phyloP scores from a whole-genome alignment of 2,113 vertebrate genomes.

The Sylvia atricapilla region DNA sequence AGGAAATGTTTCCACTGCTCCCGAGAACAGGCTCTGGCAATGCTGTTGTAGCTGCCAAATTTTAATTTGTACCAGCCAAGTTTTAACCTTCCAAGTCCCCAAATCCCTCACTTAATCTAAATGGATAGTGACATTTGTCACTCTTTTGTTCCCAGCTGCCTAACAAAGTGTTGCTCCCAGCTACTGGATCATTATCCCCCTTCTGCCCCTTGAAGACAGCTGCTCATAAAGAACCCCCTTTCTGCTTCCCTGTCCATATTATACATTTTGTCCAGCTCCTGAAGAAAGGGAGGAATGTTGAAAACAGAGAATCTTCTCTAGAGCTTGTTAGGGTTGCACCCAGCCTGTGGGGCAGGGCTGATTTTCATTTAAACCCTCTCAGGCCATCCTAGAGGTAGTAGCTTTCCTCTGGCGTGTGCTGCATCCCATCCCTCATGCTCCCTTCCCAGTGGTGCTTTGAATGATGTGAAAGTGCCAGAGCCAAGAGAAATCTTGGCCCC shows the following conservation, averaged over 20 bases:
- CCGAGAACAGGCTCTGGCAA: neutral
- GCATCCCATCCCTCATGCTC: neutral
- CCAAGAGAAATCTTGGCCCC: conserved; percentile 42
- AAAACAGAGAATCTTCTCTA: neutral
- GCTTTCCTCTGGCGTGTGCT: neutral
- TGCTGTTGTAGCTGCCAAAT: neutral
- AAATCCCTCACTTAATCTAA: neutral
- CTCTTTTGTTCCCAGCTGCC: neutral
- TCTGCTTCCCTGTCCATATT: neutral
- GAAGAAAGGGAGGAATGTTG: neutral
- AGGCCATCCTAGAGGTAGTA: neutral
- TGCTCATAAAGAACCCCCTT: neutral
- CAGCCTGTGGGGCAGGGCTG: neutral
- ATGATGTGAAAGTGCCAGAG: neutral
- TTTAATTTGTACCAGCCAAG: neutral
- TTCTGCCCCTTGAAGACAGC: neutral
- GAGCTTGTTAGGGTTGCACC: neutral
- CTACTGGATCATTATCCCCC: neutral
- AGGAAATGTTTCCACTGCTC: neutral
- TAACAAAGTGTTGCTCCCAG: neutral
- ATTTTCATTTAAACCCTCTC: neutral
- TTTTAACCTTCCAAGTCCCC: neutral
- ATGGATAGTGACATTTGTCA: neutral
- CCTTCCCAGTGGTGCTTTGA: neutral
- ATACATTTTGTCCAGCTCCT: neutral